A percentile compares a stretch with the other conserved stretches of the same genome.
Conservation (phyloP, 30 jellyfish, hydroid and myxozoan species). For the Aurelia coerulea region DNA sequence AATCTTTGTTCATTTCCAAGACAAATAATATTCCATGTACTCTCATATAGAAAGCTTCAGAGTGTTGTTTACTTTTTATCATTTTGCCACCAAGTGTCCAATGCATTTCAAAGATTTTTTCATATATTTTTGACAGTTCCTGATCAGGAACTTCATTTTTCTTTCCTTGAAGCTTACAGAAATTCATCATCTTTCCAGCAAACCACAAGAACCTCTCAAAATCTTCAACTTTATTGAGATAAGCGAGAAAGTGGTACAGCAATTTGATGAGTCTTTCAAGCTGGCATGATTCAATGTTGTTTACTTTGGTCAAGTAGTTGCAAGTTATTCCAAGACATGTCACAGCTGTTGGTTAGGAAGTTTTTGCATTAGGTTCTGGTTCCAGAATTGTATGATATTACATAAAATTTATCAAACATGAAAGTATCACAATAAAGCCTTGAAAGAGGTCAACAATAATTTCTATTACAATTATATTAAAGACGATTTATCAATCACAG, state of each 20-base stretch:
- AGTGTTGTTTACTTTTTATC: neutral
- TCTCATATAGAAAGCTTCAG: constrained; percentile 5
- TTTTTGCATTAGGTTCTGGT: too few relatives aligned
- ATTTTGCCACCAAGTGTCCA: constrained; percentile 46
- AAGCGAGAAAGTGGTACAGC: constrained; percentile 52
- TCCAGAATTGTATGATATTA: too few relatives aligned
- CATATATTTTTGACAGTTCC: constrained; percentile 13
- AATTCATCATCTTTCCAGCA: constrained; percentile 16
- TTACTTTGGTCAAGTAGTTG: neutral
- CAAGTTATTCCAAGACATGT: constrained; percentile 21
- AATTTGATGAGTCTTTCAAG: constrained; percentile 41
- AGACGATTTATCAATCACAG: too few relatives aligned
- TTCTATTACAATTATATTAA: too few relatives aligned
- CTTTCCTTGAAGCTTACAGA: constrained; percentile 10
- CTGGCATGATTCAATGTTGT: constrained; percentile 34
- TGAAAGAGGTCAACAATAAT: too few relatives aligned
- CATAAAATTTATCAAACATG: too few relatives aligned
- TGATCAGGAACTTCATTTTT: neutral
- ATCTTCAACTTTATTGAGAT: constrained; percentile 22
- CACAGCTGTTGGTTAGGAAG: constrained; percentile 17
- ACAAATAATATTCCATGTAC: constrained; percentile 17
- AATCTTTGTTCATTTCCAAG: constrained; percentile 10
- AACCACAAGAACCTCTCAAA: constrained; percentile 20
- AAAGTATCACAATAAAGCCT: too few relatives aligned
- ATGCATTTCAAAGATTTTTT: constrained; percentile 62